Evolutionary conservation across 2,113 vertebrate genomes (phyloP).

Genomic region (Theristicus caerulescens): DNA sequence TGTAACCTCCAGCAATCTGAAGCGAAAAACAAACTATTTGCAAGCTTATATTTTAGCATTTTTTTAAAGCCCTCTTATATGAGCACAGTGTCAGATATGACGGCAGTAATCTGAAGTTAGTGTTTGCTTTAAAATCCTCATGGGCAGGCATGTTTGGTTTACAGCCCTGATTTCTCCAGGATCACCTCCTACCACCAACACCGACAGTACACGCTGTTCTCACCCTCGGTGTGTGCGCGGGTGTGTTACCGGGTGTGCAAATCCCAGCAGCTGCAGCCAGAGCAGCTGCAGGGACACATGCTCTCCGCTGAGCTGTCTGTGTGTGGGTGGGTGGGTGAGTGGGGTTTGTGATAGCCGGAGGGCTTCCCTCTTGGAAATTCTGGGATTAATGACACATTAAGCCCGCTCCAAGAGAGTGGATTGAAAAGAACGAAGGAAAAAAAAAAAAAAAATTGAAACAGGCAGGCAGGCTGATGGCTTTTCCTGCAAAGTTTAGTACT

Average conservation of each 20-base stretch:
- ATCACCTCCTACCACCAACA: neutral
- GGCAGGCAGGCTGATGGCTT: neutral
- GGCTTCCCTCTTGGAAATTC: neutral
- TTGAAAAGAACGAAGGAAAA: neutral
- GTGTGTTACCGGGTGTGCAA: neutral
- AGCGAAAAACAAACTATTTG: neutral
- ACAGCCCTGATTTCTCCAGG: neutral
- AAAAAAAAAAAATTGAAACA: neutral
- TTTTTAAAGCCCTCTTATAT: neutral
- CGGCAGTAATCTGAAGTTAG: neutral
- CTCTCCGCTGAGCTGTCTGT: neutral
- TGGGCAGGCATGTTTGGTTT: rapidly evolving
- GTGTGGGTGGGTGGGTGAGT: neutral
- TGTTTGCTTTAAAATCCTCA: neutral
- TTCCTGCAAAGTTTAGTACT: conserved; percentile 27
- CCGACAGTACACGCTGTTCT: neutral
- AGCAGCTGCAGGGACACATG: conserved; percentile 16
- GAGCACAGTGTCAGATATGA: rapidly evolving
- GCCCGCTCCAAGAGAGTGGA: neutral
- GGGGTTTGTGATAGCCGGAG: neutral
- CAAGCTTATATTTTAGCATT: neutral
- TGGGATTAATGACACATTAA: neutral
- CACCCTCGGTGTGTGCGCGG: rapidly evolving
- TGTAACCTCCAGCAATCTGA: neutral
- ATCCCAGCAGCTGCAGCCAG: neutral